phyloP scores from a whole-genome alignment of 2,113 vertebrate species.

The Rhinoptilus africanus region DNA sequence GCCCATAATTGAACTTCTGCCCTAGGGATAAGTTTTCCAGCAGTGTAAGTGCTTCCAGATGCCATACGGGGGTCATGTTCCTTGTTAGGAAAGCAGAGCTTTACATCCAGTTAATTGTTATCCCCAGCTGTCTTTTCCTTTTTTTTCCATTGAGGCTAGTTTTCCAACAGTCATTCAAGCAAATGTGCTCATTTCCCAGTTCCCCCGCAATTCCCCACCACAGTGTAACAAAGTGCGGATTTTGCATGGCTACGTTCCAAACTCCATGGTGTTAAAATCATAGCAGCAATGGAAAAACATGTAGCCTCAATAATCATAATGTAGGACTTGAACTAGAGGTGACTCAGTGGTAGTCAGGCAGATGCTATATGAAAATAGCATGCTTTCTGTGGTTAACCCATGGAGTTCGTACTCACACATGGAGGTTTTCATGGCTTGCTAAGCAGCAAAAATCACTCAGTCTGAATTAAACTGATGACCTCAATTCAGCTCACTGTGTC shows the following conservation, averaged over 20 bases:
- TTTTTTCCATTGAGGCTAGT: background rate
- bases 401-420: background rate
- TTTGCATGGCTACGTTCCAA: constrained; percentile 28
- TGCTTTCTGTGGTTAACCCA: background rate
- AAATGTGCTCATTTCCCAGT: constrained; percentile 42
- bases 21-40: constrained; percentile 42
- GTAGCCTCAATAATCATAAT: background rate
- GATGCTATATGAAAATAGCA: background rate
- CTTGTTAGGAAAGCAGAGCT: constrained; percentile 32
- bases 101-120: constrained; percentile 42
- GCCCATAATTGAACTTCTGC: constrained; percentile 54
- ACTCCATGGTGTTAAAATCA: background rate
- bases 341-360: constrained; percentile 14
- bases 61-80: background rate
- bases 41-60: constrained; percentile 38
- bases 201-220: constrained; percentile 4
- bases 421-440: background rate
- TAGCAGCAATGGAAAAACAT: constrained; percentile 12
- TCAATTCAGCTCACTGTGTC: background rate
- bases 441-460: background rate
- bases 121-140: background rate
- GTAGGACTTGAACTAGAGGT: background rate
- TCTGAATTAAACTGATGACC: background rate
- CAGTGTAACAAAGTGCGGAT: constrained; percentile 12
- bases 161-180: constrained; percentile 41